Evolutionary conservation across 2,113 vertebrate species (phyloP), one percentile per base, ranked within the genome.

Genomic region (Dicerorhinus sumatrensis): DNA sequence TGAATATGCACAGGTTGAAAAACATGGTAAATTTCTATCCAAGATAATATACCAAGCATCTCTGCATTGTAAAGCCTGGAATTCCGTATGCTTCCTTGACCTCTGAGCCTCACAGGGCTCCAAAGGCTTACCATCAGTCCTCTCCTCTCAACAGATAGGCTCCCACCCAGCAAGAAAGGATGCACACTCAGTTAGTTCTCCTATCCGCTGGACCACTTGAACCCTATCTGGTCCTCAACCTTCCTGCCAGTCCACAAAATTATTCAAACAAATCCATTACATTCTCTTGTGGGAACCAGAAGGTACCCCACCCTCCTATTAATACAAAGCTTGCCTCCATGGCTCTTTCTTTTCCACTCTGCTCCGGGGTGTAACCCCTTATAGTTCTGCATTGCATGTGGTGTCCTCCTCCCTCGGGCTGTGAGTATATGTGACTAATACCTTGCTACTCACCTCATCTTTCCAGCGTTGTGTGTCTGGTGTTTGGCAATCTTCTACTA

Each of bases 281-380:
- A 56, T 17, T 39, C 36, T 51, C 14, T 11, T 12, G 14, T 31
- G 79, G 14, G 25, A 88, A 23, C 27, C 54, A 89, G n/a, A 42
- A 1, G 2, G 2, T 18, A 62, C 6, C 2, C 21, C n/a, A 62
- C 3, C 2, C 16, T 63, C 8, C 6, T 25, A 0, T 56, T 46
- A 33, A 8, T 63, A 6, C 8, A 77, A 79, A 27, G 36, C 36
- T 36, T 2, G 6, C 14, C 46, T 48, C 23, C 4, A 39, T 21
- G 6, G 0, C 4, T 29, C 5, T 25, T 31, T 18, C 20, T 58
- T 48, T 10, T 31, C 29, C 8, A 7, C 11, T 48, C 8, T 92
- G 4, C 7, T 80, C 25, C 62, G 62, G 17, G 11, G 3, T 46
- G 5, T 48, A 75, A 18, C 0, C 11, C 16, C 33, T 31, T 48